A percentile compares a stretch with the other conserved stretches of the same genome.
Evolutionary conservation across 2,888 invertebrate genomes (phyloP).

Genomic region (Tipula helvola): DNA sequence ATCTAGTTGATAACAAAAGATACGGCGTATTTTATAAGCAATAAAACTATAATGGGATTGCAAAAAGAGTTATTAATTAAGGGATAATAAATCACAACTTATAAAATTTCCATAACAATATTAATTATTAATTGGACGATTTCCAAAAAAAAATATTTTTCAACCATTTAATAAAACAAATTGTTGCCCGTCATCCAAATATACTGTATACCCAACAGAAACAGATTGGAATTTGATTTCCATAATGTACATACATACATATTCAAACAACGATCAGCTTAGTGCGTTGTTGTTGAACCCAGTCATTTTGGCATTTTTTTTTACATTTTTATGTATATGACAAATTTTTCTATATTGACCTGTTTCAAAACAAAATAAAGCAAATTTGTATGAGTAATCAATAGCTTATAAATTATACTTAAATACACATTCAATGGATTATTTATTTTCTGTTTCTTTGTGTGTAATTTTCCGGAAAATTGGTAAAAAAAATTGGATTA

Average conservation of each 20-base stretch:
- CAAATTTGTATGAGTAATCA: background rate
- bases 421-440: background rate
- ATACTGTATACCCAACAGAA: background rate
- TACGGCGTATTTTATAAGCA: background rate
- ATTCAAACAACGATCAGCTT: background rate
- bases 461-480: background rate
- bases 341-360: background rate
- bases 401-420: background rate
- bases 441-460: background rate
- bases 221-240: background rate
- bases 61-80: background rate
- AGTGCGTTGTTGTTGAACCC: background rate
- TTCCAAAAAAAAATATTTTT: background rate
- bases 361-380: background rate
- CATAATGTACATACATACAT: background rate
- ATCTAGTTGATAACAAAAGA: background rate
- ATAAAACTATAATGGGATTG: background rate
- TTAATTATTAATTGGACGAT: background rate
- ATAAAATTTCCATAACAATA: background rate
- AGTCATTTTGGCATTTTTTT: background rate
- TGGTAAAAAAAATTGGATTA: background rate
- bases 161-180: background rate
- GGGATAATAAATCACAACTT: background rate
- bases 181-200: background rate
- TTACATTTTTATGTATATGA: background rate